Evolutionary conservation across 2,888 invertebrate genomes (phyloP), one percentile per base, ranked within the genome.

Genomic region (Mythimna vitellina): DNA sequence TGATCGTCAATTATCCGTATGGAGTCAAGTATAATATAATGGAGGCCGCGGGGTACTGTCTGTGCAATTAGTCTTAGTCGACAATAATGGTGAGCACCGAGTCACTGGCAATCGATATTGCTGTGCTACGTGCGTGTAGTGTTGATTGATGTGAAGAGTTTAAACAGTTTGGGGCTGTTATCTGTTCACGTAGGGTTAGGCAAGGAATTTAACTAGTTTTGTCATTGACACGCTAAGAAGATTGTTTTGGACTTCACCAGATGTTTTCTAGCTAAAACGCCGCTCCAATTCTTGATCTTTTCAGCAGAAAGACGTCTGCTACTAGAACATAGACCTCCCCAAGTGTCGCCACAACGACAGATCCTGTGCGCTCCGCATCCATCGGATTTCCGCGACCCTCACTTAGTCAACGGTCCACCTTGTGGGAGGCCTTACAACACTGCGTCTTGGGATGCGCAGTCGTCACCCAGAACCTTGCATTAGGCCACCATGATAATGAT

Each of bases 11-110:
- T 67, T 66, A 63, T 56, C 62, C 58, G 20, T 80, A 66, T 53
- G 56, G 65, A 58, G 62, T 49, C 53, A 53, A 76, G 67, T 49
- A 65, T 65, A 63, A 51, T 42, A 68, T 25, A n/a, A 42, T 46
- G 46, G 57, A 81, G 67, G 25, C 54, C 68, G 61, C n/a, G 12
- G 61, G 57, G 38, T 25, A 69, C 22, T 60, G 69, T 62, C 60
- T 46, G 64, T 77, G 78, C 82, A 81, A 77, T 78, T 81, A 78
- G 64, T 29, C 35, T 49, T 54, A 56, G 49, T 12, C n/a, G 57
- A 53, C 64, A 61, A 69, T 61, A 65, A 53, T 25, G 42, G 54
- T 49, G 32, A 51, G 38, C 25, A 46, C 32, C 35, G 25, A 57
- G 35, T 46, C 38, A 25, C 53, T 60, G 53, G 46, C 65, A 63